Base-by-base conservation (phyloP, 2,888 invertebrate genomes). In the Hyalella azteca region DNA sequence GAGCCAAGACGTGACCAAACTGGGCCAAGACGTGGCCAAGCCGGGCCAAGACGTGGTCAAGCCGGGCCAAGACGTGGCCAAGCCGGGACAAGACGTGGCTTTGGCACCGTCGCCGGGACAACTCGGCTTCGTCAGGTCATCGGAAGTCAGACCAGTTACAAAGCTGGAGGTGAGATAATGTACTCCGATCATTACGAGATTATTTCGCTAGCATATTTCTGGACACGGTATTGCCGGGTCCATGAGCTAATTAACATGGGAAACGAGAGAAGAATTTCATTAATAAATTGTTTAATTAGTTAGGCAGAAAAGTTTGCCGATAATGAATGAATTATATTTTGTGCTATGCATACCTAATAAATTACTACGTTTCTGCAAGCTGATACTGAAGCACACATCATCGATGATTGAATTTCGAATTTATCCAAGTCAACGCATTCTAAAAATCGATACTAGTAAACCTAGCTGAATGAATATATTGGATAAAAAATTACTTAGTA, bases 111-210 rank as follows among this genome's bases (percentile, higher is more conserved):
- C 76, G 11, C 82, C 82, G 7, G 82, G 80, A 32, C 75, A 75
- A 39, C 40, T 82, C 9, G 79, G 82, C 50, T 82, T 78, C 45
- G 82, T 82, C 39, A 54, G 82, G 59, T 82, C 82, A 39, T 80
- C 82, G 2, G 82, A 78, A 66, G 80, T 78, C 82, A 80, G 60
- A 29, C 78, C 82, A 11, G 75, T 49, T n/a, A 60, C 82, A 60
- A 78, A 80, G 48, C 39, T 82, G 22, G 79, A 82, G 80, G 82
- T 80, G 26, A 66, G 66, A 11, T n/a, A n/a, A n/a, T n/a, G n/a
- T n/a, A n/a, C n/a, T n/a, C n/a, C n/a, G n/a, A n/a, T n/a, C n/a
- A n/a, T n/a, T n/a, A n/a, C 54, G 3, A 2, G 29, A 54, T 26
- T 19, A 54, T 26, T 54, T 54, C 54, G 9, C 19, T 26, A 54